These are phyloP conservation scores for Vireo altiloquus DNA, from an alignment of 2,113 vertebrate species.

Conservation along the genomic window DNA sequence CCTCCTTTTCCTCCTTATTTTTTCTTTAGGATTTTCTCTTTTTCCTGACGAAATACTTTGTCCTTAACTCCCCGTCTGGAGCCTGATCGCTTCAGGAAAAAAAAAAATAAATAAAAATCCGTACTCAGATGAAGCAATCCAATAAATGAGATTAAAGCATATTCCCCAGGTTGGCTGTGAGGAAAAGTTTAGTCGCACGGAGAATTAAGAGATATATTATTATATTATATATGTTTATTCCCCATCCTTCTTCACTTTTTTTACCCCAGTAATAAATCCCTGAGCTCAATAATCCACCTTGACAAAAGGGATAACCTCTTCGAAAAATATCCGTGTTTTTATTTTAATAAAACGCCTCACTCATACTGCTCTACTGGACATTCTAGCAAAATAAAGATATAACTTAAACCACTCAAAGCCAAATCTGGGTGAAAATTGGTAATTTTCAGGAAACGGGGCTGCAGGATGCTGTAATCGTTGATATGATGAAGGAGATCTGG, in stretches of 20 bases:
- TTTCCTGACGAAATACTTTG: not conserved
- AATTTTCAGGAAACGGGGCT: not conserved
- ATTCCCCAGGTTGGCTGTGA: not conserved
- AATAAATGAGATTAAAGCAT: not conserved
- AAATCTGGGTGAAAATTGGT: not conserved
- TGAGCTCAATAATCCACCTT: not conserved
- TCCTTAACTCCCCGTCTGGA: not conserved
- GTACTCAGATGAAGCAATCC: not conserved
- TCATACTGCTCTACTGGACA: not conserved
- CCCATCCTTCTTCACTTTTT: not conserved
- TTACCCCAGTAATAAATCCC: not conserved
- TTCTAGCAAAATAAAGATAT: not conserved
- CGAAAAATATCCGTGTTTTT: fast-evolving
- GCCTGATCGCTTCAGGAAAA: not conserved
- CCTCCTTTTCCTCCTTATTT: not conserved
- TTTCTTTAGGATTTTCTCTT: not conserved
- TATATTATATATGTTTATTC: not conserved
- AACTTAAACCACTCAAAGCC: not conserved
- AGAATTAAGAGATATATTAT: not conserved
- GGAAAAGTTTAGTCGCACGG: not conserved
- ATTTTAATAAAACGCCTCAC: not conserved
- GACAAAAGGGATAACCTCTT: not conserved
- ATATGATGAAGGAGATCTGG: not conserved
- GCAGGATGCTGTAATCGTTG: not conserved
- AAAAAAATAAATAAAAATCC: no score